Evolutionary conservation across 2,797 vertebrate genomes (phyloP).

Genomic region (Lepus townsendii): DNA sequence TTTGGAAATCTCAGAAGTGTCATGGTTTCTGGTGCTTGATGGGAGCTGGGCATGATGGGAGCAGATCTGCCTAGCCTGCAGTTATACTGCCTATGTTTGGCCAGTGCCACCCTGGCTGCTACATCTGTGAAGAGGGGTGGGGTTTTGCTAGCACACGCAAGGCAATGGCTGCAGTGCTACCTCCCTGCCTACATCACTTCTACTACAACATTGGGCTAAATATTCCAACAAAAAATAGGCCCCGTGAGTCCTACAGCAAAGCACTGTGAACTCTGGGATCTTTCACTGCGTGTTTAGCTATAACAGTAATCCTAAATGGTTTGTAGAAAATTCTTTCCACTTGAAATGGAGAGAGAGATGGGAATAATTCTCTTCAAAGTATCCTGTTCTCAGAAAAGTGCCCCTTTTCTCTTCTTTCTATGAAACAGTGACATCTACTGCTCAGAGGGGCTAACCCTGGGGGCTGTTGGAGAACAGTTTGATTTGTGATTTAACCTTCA

Average conservation of each 20-base stretch:
- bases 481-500: background rate
- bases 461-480: background rate
- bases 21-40: no score
- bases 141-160: no score
- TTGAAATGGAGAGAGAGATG: background rate
- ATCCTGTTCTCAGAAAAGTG: constrained; percentile 46
- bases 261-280: background rate
- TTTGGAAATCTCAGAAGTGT: no score
- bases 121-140: no score
- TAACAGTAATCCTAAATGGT: background rate
- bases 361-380: background rate
- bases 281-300: background rate
- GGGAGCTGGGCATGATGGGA: no score
- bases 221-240: background rate
- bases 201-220: background rate
- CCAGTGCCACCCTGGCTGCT: no score
- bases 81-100: no score
- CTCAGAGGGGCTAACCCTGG: constrained; percentile 41
- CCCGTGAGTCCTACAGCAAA: background rate
- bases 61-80: no score
- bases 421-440: constrained; percentile 90
- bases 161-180: no score
- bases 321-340: constrained; percentile 48
- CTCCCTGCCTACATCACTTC: background rate
- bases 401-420: constrained; percentile 74